Evolutionary conservation across 2,888 invertebrate species (phyloP).

Genomic region (Pseudeuparius sepicola): DNA sequence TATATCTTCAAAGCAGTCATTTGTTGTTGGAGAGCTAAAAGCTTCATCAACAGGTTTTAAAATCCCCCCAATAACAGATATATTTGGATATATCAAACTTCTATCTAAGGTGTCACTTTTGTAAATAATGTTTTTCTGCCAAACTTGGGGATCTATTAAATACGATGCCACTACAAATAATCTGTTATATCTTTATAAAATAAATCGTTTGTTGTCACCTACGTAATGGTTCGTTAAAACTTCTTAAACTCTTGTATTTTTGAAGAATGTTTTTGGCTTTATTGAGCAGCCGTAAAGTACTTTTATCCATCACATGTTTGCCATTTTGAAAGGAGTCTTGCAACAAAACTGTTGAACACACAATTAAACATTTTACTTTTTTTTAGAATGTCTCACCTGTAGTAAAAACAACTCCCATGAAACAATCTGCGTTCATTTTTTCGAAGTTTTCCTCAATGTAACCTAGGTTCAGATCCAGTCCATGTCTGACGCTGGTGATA

Average conservation of each 20-base stretch:
- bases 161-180: too few relatives aligned
- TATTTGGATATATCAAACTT: too few relatives aligned
- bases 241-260: background rate
- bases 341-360: too few relatives aligned
- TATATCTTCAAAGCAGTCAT: background rate
- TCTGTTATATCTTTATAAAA: too few relatives aligned
- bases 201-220: too few relatives aligned
- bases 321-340: constrained; percentile 1
- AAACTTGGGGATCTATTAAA: too few relatives aligned
- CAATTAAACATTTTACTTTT: too few relatives aligned
- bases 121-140: too few relatives aligned
- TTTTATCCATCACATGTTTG: background rate
- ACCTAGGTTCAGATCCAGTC: constrained; percentile 23
- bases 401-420: constrained; percentile 27
- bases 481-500: constrained; percentile 22
- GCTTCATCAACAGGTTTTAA: background rate
- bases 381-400: too few relatives aligned
- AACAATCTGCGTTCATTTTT: constrained; percentile 27
- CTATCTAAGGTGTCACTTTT: too few relatives aligned
- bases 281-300: background rate
- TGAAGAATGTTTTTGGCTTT: background rate
- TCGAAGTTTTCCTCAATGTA: constrained; percentile 25
- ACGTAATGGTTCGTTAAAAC: too few relatives aligned
- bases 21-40: background rate
- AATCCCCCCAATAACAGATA: too few relatives aligned